Base-by-base conservation (phyloP, 2,797 vertebrate species). In the Mormyrus proboscirostris region DNA sequence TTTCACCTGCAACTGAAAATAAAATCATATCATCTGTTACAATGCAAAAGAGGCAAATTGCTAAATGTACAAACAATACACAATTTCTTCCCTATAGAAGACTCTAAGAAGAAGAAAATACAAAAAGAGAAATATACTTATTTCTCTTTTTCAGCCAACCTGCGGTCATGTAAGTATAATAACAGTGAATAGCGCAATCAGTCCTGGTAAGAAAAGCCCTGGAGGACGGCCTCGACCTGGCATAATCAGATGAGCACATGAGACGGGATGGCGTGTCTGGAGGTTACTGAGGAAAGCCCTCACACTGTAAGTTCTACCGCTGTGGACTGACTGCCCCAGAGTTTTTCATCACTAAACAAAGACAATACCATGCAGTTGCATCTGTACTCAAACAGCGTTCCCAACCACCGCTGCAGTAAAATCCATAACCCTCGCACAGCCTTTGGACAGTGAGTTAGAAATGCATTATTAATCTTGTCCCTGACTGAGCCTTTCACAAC, bases 401-500 rank as follows among this genome's bases (percentile, higher is more conserved):
- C 57, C 38, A 8, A 12, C 57, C 41, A 57, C 16, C 16, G 1
- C 86, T 65, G 49, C 16, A 69, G 87, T 73, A 88, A 88, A 88
- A 88, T 73, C 47, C 10, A 50, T 44, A 73, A 50, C 47, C 82
- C 87, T 38, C 12, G 14, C 16, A 25, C 44, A 73, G 41, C 62
- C 87, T 88, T 69, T 73, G 47, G 87, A 33, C 41, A 51, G 33
- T 0, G 3, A 88, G 22, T 22, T 22, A 29, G 38, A 65, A 62
- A 88, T 44, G 86, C 86, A 88, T 65, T 88, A 69, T 69, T 88
- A 62, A 51, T 73, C 59, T 33, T 62, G 29, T 59, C 38, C 87
- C 62, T 50, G 87, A 65, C 62, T 73, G 87, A 88, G 87, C 47
- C 29, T 88, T 88, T 73, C 87, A 47, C 87, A 88, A 44, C 55